Percentiles rank a stretch among this genome's conserved stretches.
Conservation (phyloP, 2,113 vertebrate species). For the Petroica traversi region DNA sequence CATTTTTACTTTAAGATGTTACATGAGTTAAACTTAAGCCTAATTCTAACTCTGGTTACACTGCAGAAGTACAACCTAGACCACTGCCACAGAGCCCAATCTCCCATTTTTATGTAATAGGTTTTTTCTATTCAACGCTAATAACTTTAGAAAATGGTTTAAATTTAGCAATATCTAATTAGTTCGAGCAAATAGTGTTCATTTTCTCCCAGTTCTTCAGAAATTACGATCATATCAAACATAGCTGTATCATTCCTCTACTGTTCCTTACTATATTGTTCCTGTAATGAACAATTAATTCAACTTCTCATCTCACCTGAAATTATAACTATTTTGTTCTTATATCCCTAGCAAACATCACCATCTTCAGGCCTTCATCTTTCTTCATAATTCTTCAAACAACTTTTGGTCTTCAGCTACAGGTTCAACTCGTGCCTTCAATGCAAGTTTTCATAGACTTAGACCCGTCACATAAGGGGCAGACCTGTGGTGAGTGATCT, state of each 20-base stretch:
- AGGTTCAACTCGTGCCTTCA: constrained; percentile 81
- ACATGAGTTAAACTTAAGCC: background rate
- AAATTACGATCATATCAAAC: background rate
- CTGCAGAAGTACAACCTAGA: background rate
- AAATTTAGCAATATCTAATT: background rate
- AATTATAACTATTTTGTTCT: background rate
- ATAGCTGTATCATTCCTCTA: background rate
- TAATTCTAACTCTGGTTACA: background rate
- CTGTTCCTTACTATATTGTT: background rate
- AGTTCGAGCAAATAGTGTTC: background rate
- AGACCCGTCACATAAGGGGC: constrained; percentile 64
- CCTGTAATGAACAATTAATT: background rate
- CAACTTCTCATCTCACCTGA: background rate
- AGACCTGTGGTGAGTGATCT: constrained; percentile 82
- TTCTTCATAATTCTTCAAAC: constrained; percentile 82
- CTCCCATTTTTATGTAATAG: background rate
- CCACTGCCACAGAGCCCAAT: background rate
- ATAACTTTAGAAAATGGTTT: background rate
- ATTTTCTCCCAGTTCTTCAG: background rate
- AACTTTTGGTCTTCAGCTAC: constrained; percentile 76
- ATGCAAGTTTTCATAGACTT: constrained; percentile 87
- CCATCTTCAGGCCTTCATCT: constrained; percentile 83
- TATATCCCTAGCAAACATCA: constrained; percentile 77
- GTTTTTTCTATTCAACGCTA: background rate
- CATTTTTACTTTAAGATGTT: background rate